Evolutionary conservation across 2,888 invertebrate genomes (phyloP).

Genomic region (Heliconius sara): DNA sequence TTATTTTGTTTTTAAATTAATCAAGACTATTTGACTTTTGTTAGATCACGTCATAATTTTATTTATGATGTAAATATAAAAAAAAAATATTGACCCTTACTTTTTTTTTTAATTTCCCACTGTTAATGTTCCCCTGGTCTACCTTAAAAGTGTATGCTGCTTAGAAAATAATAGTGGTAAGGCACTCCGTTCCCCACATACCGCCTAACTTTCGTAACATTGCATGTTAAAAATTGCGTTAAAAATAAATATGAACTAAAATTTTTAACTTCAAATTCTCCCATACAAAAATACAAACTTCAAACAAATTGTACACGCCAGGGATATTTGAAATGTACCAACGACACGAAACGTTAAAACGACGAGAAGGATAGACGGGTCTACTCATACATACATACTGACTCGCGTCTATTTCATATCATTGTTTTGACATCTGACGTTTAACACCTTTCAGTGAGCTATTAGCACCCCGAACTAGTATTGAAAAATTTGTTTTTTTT

Average conservation of each 20-base stretch:
- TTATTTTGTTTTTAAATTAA: neutral
- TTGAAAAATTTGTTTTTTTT: neutral
- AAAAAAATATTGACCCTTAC: neutral
- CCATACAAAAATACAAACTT: neutral
- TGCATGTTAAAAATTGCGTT: neutral
- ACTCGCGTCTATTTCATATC: slow-evolving; percentile 26
- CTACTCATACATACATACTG: slow-evolving; percentile 13
- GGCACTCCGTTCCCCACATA: neutral
- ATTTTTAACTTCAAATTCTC: neutral
- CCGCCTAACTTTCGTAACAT: neutral
- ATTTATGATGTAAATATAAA: no score
- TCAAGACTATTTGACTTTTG: neutral
- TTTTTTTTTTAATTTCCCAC: no score
- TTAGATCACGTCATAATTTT: neutral
- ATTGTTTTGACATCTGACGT: slow-evolving; percentile 25
- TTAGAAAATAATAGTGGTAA: no score
- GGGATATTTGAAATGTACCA: neutral
- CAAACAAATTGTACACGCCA: neutral
- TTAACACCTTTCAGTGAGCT: slow-evolving; percentile 21
- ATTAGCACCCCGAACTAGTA: slow-evolving; percentile 4
- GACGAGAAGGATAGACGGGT: slow-evolving; percentile 11
- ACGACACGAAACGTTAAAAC: slow-evolving; percentile 21
- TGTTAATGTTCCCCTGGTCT: no score
- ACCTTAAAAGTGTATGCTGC: no score
- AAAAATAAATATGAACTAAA: neutral